A percentile compares a stretch with the other conserved stretches of the same genome.
phyloP scores from a whole-genome alignment of 1,140 invertebrate species.

The Magallana ariakensis region DNA sequence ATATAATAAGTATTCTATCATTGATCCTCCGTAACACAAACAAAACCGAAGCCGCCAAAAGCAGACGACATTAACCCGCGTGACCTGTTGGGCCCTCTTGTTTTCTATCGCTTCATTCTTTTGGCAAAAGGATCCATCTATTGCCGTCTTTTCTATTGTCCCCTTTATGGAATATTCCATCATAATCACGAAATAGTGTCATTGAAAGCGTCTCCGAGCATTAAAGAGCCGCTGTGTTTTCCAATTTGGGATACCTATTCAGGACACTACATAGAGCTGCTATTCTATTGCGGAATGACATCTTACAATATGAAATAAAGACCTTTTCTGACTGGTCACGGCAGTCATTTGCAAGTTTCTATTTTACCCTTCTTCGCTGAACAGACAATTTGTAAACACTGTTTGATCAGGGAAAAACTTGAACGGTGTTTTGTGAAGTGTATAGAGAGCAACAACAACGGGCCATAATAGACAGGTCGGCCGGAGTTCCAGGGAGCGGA shows the following conservation, averaged over 20 bases:
- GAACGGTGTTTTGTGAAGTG: neutral
- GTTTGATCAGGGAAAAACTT: conserved; percentile 13
- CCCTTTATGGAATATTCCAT: neutral
- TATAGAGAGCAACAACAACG: neutral
- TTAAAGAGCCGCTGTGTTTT: neutral
- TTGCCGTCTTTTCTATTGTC: neutral
- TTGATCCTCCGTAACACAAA: neutral
- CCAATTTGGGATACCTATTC: conserved; percentile 9
- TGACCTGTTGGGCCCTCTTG: neutral
- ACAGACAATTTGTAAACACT: neutral
- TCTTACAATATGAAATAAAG: conserved; percentile 19
- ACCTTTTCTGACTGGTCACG: conserved; percentile 27
- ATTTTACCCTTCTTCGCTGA: neutral
- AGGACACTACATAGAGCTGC: neutral
- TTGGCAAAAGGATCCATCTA: neutral
- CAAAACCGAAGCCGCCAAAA: neutral
- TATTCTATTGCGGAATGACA: neutral
- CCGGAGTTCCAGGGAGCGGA: neutral
- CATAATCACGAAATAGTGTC: neutral
- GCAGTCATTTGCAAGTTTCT: conserved; percentile 4
- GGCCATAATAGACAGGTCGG: neutral
- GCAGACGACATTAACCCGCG: neutral
- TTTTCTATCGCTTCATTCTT: neutral
- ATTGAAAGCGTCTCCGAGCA: neutral
- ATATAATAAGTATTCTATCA: neutral